A percentile compares a stretch with the other conserved stretches of the same genome.
These are phyloP conservation scores for Aporophyla lueneburgensis DNA, from an alignment of 2,888 invertebrate species.

Conservation along the genomic window DNA sequence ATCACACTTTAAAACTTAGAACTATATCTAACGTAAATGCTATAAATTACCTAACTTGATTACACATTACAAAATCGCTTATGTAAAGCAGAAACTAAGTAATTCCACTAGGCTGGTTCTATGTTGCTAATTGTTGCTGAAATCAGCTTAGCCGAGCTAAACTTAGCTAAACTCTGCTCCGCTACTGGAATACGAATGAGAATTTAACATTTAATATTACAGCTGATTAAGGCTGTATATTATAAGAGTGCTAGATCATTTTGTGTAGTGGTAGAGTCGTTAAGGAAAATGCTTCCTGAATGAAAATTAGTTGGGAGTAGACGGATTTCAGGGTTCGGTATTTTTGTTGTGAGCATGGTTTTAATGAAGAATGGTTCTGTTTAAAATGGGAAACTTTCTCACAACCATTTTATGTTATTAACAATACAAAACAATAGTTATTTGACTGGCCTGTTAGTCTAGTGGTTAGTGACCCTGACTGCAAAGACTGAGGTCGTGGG, in stretches of 20 bases:
- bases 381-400: no score
- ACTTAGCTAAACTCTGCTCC: slow-evolving; percentile 51
- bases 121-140: slow-evolving; percentile 46
- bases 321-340: background rate
- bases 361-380: no score
- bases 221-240: slow-evolving; percentile 42
- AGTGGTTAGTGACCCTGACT: no score
- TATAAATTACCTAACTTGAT: slow-evolving; percentile 10
- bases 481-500: no score
- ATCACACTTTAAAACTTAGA: background rate
- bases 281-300: slow-evolving; percentile 28
- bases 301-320: slow-evolving; percentile 9
- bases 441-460: no score
- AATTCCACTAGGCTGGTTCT: slow-evolving; percentile 33
- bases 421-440: no score
- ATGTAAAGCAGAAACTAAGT: slow-evolving; percentile 31
- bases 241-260: slow-evolving; percentile 26
- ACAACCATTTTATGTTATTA: no score
- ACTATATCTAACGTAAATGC: background rate
- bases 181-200: slow-evolving; percentile 53
- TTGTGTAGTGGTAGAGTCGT: slow-evolving; percentile 20
- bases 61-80: slow-evolving; percentile 23
- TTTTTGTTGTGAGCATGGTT: background rate
- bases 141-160: slow-evolving; percentile 50
- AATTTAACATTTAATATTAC: slow-evolving; percentile 53